Percentiles rank a stretch among this genome's conserved stretches.
These are phyloP conservation scores for Cryptomyrus ogoouensis DNA, from an alignment of 2,113 vertebrate genomes.

Conservation along the genomic window DNA sequence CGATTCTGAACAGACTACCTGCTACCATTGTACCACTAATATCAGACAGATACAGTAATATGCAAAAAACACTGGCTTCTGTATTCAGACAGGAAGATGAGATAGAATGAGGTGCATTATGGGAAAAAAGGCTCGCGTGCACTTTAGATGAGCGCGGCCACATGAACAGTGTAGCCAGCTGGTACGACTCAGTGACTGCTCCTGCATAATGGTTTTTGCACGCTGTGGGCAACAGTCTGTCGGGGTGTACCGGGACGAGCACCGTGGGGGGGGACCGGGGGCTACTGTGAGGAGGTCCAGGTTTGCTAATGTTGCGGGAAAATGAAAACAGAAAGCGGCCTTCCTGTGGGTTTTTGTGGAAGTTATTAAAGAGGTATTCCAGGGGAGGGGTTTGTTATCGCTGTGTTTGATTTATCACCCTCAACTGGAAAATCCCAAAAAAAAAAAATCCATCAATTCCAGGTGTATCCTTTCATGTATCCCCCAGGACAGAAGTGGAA, in stretches of 20 bases:
- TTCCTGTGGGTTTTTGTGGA: conserved; percentile 44
- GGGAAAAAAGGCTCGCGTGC: neutral
- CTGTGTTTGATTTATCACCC: conserved; percentile 57
- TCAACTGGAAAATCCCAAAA: conserved; percentile 33
- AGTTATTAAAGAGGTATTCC: conserved; percentile 60
- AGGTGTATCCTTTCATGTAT: conserved; percentile 41
- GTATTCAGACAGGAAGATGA: neutral
- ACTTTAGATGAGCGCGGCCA: neutral
- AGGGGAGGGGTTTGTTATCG: conserved; percentile 56
- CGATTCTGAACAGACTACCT: neutral
- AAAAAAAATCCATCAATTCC: conserved; percentile 45
- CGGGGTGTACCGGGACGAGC: neutral
- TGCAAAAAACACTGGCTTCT: neutral
- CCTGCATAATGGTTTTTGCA: conserved; percentile 12
- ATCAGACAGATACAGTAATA: neutral
- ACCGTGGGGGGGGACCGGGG: neutral
- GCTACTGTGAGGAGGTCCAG: conserved; percentile 30
- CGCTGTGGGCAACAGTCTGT: neutral
- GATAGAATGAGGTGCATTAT: neutral
- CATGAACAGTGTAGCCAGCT: neutral
- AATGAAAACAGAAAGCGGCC: conserved; percentile 37
- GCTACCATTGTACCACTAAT: neutral
- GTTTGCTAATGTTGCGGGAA: conserved; percentile 49
- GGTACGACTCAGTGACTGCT: neutral
- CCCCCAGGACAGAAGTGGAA: conserved; percentile 29